Percentiles rank a stretch among this genome's conserved stretches.
Conservation (phyloP, 2,888 invertebrate genomes). For the Mimachlamys varia region DNA sequence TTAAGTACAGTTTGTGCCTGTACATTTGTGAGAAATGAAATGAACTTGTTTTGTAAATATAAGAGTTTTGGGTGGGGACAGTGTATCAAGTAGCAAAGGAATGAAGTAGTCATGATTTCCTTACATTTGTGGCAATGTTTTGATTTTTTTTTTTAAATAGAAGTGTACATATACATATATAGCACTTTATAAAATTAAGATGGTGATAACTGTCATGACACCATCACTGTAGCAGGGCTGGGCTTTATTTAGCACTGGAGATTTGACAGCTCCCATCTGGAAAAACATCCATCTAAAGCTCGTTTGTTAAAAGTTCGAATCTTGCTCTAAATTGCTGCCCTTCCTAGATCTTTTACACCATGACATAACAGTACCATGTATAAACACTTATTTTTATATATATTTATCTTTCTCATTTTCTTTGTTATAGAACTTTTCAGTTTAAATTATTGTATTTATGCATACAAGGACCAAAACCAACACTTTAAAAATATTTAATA, state of each 20-base stretch:
- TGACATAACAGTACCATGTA: not conserved
- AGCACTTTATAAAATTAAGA: not conserved
- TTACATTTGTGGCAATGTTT: not conserved
- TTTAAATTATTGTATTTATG: no score
- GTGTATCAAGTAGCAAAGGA: not conserved
- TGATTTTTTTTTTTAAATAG: no score
- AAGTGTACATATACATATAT: not conserved
- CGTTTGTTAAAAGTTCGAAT: not conserved
- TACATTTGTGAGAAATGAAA: no score
- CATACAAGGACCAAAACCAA: no score
- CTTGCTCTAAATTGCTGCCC: not conserved
- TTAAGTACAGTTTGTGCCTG: no score
- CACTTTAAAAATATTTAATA: no score
- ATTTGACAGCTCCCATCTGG: not conserved
- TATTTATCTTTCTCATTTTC: not conserved
- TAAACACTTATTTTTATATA: not conserved
- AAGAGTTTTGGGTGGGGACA: no score
- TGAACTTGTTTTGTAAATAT: no score
- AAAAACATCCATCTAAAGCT: not conserved
- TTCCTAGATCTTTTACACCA: not conserved
- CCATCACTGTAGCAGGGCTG: not conserved
- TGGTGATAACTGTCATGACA: not conserved
- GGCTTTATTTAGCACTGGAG: not conserved
- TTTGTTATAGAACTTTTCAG: no score
- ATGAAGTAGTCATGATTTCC: not conserved